Base-by-base conservation (phyloP, 2,888 invertebrate genomes). In the Phyto melanocephala region DNA sequence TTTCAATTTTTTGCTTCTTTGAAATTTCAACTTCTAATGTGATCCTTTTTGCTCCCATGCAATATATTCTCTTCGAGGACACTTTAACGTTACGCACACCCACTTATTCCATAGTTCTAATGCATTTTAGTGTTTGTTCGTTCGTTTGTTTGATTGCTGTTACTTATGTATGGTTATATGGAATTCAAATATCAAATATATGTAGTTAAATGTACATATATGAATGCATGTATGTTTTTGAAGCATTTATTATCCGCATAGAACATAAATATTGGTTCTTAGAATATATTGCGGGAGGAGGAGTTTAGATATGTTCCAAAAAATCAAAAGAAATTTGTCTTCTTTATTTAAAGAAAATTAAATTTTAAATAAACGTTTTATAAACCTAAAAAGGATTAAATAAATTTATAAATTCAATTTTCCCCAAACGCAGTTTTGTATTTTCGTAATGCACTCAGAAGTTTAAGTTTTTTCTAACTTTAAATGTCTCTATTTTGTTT, bases 21-120 rank as follows among this genome's bases (percentile, higher is more conserved):
- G 42, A 62, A 70, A 77, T 75, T 77, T 50, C 37, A 77, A 70
- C 28, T 63, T 71, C 47, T 63, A 47, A 78, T 71, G 70, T 71
- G 78, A 63, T 78, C 54, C 70, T 70, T 71, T 56, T 78, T 71
- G 78, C 62, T 78, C 78, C 63, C 40, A 63, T 78, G 37, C 20
- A 70, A 50, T 71, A 47, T 47, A 63, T 70, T 63, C 70, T 71
- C 15, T 42, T 71, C 54, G 63, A 78, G 77, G 70, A 77, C 70
- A 77, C 62, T 78, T 71, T 37, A 63, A 63, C 45, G 70, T 2
- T 42, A 70, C 77, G 70, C 77, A 70, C 76, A 60, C 62, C 62
- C 78, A 37, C 35, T 40, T 56, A 37, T 56, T 24, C n/a, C 63
- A n/a, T 42, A 15, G 17, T 33, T 63, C 45, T 33, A 20, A 63